Evolutionary conservation across 1,140 invertebrate species (phyloP).

Genomic region (Leptinotarsa defecta): DNA sequence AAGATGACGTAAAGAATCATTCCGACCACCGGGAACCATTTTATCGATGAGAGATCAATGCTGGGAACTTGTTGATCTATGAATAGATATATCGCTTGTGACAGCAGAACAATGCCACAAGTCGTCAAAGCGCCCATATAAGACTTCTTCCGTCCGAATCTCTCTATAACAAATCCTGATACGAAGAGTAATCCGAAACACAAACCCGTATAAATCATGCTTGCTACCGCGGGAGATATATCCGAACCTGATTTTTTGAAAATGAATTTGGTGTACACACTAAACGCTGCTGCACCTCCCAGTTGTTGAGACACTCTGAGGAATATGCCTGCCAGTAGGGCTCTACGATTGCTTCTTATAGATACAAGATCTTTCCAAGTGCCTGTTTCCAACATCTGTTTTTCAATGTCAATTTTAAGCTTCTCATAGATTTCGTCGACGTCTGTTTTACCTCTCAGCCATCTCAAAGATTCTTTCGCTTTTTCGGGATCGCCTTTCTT

Average conservation of each 20-base stretch:
- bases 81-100: constrained; percentile 59
- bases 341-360: constrained; percentile 38
- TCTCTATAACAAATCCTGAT: constrained; percentile 10
- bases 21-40: constrained; percentile 45
- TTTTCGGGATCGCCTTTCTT: constrained; percentile 23
- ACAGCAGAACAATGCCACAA: constrained; percentile 42
- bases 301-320: constrained; percentile 39
- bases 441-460: constrained; percentile 35
- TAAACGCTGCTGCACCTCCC: constrained; percentile 37
- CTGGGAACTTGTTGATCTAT: constrained; percentile 22
- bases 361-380: constrained; percentile 47
- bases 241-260: constrained; percentile 37
- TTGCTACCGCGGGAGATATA: constrained; percentile 1
- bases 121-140: constrained; percentile 35
- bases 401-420: constrained; percentile 36
- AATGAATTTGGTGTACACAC: constrained; percentile 40
- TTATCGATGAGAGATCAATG: constrained; percentile 47
- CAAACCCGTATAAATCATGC: constrained; percentile 43
- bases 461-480: constrained; percentile 58
- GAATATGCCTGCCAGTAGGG: constrained; percentile 30
- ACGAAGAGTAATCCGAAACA: constrained; percentile 73
- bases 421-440: constrained; percentile 39
- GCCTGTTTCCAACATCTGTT: constrained; percentile 45
- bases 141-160: constrained; percentile 35
- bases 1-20: constrained; percentile 44